Percentiles rank a stretch among this genome's conserved stretches.
phyloP scores from a whole-genome alignment of 1,140 invertebrate genomes.

The Lepidurus packardi region DNA sequence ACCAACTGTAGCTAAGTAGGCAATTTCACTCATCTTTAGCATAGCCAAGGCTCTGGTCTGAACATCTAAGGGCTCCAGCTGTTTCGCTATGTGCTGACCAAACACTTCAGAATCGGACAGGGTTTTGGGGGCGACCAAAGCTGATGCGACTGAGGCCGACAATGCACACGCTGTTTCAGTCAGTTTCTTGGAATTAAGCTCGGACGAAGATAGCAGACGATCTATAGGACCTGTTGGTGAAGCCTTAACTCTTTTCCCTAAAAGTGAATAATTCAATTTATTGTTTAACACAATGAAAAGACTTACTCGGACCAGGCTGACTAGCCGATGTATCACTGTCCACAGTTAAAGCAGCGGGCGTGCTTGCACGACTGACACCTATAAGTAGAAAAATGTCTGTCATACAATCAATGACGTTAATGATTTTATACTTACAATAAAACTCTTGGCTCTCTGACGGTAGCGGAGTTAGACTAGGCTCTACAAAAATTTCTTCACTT shows the following conservation, averaged over 20 bases:
- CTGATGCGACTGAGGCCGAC: neutral
- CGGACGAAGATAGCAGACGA: conserved; percentile 8
- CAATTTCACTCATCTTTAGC: neutral
- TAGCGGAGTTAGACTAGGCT: too few relatives aligned
- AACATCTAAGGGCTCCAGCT: neutral
- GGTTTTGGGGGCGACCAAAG: neutral
- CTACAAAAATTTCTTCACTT: too few relatives aligned
- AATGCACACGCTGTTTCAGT: neutral
- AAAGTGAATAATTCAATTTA: neutral
- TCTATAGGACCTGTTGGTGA: neutral
- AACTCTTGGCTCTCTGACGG: too few relatives aligned
- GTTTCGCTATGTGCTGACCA: neutral
- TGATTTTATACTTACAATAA: too few relatives aligned
- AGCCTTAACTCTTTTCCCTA: neutral
- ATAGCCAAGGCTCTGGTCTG: neutral
- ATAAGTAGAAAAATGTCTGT: too few relatives aligned
- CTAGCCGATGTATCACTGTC: too few relatives aligned
- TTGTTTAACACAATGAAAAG: neutral
- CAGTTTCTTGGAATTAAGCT: neutral
- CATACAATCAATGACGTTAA: too few relatives aligned
- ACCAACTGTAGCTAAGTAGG: neutral
- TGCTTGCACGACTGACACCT: too few relatives aligned
- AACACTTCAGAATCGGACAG: neutral
- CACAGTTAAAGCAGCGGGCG: too few relatives aligned
- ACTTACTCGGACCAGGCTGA: too few relatives aligned